phyloP scores from a whole-genome alignment of 2,797 vertebrate genomes.

The Xenops minutus region DNA sequence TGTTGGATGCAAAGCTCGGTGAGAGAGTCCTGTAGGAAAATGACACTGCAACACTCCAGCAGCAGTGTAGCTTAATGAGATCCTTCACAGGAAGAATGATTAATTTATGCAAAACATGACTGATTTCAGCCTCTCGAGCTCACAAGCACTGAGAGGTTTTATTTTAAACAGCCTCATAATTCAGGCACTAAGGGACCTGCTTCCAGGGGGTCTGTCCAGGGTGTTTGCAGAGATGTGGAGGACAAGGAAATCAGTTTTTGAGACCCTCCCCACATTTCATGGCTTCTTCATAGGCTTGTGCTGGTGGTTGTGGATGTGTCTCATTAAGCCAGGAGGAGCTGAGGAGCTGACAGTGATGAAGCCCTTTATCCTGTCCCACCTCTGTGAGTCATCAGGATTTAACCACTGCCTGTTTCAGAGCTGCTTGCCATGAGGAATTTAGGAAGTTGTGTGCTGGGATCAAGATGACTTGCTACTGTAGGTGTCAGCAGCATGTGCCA shows the following conservation, averaged over 20 bases:
- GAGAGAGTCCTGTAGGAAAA: neutral
- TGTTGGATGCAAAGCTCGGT: neutral
- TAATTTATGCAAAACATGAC: neutral
- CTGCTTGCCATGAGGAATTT: neutral
- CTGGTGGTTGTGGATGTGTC: neutral
- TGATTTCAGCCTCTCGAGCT: neutral
- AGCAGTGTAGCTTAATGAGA: neutral
- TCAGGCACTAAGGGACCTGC: neutral
- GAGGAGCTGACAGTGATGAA: neutral
- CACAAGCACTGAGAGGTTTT: neutral
- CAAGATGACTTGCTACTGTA: neutral
- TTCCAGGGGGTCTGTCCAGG: neutral
- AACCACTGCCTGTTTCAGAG: neutral
- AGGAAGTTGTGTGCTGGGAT: neutral
- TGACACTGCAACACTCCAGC: neutral
- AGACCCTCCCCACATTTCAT: neutral
- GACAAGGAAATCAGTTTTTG: neutral
- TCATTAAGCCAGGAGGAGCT: accelerated
- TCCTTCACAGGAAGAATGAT: neutral
- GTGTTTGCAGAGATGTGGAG: neutral
- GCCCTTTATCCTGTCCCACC: neutral
- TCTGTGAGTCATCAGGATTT: neutral
- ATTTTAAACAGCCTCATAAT: neutral
- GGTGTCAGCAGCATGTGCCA: neutral
- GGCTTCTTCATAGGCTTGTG: neutral